A percentile compares a stretch with the other conserved stretches of the same genome.
Conservation (phyloP, 1,140 invertebrate species). For the Hesperophylax magnus region DNA sequence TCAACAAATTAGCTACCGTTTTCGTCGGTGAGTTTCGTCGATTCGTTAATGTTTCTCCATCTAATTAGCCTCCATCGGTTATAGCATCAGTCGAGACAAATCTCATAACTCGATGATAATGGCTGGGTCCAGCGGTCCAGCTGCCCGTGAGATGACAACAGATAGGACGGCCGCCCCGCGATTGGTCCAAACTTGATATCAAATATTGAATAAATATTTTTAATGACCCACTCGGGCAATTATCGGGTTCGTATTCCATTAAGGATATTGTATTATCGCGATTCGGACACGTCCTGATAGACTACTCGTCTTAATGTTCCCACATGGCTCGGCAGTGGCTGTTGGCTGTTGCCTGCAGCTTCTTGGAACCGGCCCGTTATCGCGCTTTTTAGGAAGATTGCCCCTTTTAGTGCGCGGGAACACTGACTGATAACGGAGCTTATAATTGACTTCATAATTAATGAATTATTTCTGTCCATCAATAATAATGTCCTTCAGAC, state of each 20-base stretch:
- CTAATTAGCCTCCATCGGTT: constrained; percentile 41
- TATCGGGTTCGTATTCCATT: constrained; percentile 49
- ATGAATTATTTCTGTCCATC: constrained; percentile 20
- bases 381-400: constrained; percentile 3
- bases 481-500: not conserved
- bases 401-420: constrained; percentile 14
- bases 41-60: constrained; percentile 20
- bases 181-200: constrained; percentile 2
- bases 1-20: constrained; percentile 16
- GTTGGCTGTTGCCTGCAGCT: not conserved
- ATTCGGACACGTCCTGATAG: constrained; percentile 51
- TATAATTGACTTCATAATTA: constrained; percentile 26
- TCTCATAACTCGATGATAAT: constrained; percentile 29
- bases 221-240: constrained; percentile 35
- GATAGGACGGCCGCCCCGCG: constrained; percentile 6
- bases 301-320: constrained; percentile 52
- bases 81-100: constrained; percentile 26
- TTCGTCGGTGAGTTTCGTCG: not conserved
- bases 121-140: constrained; percentile 8
- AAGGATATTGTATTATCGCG: constrained; percentile 49
- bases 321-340: constrained; percentile 24
- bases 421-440: constrained; percentile 22
- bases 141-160: constrained; percentile 29
- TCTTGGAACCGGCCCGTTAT: constrained; percentile 17
- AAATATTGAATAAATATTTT: constrained; percentile 56